phyloP scores from a whole-genome alignment of 2,113 vertebrate species.

The Phaethornis superciliosus region DNA sequence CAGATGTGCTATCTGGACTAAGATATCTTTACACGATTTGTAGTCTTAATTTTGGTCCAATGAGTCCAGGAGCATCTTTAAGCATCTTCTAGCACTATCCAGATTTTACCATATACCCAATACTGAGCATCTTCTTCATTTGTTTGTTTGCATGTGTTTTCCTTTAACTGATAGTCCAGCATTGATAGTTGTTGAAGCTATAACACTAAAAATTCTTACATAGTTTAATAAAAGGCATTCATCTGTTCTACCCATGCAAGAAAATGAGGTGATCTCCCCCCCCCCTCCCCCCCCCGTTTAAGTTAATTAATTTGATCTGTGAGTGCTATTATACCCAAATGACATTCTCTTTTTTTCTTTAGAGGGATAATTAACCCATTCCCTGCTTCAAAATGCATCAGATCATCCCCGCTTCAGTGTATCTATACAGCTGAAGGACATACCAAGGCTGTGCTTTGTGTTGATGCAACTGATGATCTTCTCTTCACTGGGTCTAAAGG shows the following conservation, averaged over 20 bases:
- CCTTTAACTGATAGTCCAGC: background rate
- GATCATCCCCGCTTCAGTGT: constrained; percentile 82
- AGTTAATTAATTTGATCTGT: background rate
- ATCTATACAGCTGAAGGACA: constrained; percentile 92
- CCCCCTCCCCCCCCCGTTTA: background rate
- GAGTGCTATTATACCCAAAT: background rate
- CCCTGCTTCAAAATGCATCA: constrained; percentile 76
- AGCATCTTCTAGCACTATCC: background rate
- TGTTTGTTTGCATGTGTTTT: background rate
- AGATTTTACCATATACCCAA: background rate
- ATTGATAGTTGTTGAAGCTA: background rate
- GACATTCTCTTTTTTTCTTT: constrained; percentile 1
- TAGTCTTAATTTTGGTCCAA: background rate
- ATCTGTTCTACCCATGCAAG: background rate
- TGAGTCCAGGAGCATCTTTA: background rate
- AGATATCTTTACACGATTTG: background rate
- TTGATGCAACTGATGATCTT: constrained; percentile 95
- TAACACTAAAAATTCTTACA: background rate
- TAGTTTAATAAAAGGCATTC: background rate
- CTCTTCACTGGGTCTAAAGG: constrained; percentile 99
- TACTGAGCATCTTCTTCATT: background rate
- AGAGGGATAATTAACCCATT: constrained; percentile 93
- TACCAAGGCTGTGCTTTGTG: constrained; percentile 91
- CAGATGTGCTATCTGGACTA: background rate
- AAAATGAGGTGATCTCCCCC: background rate